Evolutionary conservation across 2,797 vertebrate species (phyloP).

Genomic region (Luscinia megarhynchos): DNA sequence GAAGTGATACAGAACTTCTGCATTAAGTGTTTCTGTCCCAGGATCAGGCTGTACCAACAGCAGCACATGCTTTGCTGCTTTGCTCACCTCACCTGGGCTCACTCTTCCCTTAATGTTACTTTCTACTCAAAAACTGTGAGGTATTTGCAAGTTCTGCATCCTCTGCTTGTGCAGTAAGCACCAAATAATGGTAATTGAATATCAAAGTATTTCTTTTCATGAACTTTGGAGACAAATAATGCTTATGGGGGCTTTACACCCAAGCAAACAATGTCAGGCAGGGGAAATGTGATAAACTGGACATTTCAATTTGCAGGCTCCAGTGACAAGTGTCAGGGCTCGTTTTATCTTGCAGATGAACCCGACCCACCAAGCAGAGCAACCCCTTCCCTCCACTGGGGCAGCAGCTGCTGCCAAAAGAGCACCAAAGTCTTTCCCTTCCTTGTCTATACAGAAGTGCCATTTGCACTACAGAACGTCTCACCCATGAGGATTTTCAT

Average conservation of each 20-base stretch:
- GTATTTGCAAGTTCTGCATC: too few species aligned
- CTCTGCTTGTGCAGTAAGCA: background rate
- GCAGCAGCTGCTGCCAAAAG: slow-evolving; percentile 17
- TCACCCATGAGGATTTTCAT: slow-evolving; percentile 38
- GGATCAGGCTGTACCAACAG: background rate
- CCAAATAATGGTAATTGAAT: background rate
- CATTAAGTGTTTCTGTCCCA: background rate
- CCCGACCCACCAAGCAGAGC: background rate
- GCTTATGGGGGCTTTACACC: background rate
- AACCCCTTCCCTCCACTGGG: background rate
- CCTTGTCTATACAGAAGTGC: background rate
- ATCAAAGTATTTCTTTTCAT: background rate
- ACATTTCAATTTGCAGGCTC: background rate
- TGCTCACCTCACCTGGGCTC: background rate
- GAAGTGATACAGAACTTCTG: background rate
- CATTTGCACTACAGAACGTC: slow-evolving; percentile 46
- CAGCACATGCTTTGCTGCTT: background rate
- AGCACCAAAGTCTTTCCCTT: background rate
- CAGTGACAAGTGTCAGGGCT: background rate
- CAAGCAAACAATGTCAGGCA: background rate
- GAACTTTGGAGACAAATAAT: background rate
- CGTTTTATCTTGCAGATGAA: background rate
- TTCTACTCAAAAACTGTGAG: too few species aligned
- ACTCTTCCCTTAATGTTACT: background rate
- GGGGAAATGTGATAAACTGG: background rate